Conservation (phyloP, 2,888 invertebrate genomes). For the Xestia xanthographa region DNA sequence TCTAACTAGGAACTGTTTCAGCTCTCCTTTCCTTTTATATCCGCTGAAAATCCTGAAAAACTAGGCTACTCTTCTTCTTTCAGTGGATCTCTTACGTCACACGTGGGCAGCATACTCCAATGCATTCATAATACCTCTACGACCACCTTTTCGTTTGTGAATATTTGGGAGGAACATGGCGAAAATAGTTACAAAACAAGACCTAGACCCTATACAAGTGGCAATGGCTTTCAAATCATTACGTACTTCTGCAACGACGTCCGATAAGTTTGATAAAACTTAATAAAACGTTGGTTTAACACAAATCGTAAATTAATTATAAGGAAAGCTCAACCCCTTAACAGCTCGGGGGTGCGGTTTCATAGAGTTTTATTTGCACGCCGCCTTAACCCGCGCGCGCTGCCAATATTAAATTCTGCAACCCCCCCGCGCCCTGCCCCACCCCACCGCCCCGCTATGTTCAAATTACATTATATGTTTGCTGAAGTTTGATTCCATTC, state of each 20-base stretch:
- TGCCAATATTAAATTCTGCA: slow-evolving; percentile 87
- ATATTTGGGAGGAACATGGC: too few relatives aligned
- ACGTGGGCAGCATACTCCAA: neutral
- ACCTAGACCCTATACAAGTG: neutral
- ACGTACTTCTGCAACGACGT: neutral
- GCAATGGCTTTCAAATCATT: neutral
- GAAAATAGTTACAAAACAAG: neutral
- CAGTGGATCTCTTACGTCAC: neutral
- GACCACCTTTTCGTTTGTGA: neutral
- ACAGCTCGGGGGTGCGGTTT: slow-evolving; percentile 80
- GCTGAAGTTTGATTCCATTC: slow-evolving; percentile 69
- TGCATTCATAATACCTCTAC: neutral
- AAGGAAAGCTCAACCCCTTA: slow-evolving; percentile 72
- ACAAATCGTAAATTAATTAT: slow-evolving; percentile 52
- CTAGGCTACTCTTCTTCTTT: neutral
- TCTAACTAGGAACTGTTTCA: neutral
- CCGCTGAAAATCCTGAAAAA: neutral
- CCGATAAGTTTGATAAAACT: neutral
- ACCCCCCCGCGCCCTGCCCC: slow-evolving; percentile 59
- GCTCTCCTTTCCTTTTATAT: neutral
- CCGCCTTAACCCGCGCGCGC: slow-evolving; percentile 88
- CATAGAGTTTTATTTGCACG: slow-evolving; percentile 88
- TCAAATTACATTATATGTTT: slow-evolving; percentile 84
- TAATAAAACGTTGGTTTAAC: neutral
- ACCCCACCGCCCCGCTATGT: slow-evolving; percentile 56